Evolutionary conservation across 2,888 invertebrate genomes (phyloP), one percentile per base, ranked within the genome.

Genomic region (Platycheirus rosarum): DNA sequence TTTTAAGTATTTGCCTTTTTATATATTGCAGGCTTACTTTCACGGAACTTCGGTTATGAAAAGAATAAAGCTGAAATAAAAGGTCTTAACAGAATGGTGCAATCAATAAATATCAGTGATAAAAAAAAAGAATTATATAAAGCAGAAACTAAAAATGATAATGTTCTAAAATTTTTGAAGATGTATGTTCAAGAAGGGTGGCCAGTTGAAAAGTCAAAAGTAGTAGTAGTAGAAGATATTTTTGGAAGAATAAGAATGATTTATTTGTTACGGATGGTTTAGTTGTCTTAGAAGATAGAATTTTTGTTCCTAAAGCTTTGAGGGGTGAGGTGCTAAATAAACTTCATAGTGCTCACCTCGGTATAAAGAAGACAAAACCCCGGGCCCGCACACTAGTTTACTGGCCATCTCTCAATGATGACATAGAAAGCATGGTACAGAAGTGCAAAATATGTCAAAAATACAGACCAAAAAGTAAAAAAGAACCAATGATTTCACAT

Each of bases 91-190:
- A 48, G 46, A 53, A 62, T 62, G 66, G 51, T 69, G n/a, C 53
- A 55, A 13, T 48, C 76, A 14, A 69, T 76, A 14, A 69, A 76
- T 46, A 13, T 69, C 20, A 68, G 63, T 55, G 60, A 44, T 35
- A 32, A 62, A 44, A 62, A 69, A 16, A 60, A 48, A 63, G 23
- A 65, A 20, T 37, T 63, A 14, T 73, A 46, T 49, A 8, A 73
- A 13, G 9, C 5, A 20, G 73, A 73, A 48, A 73, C 63, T 0
- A 40, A 26, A 23, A 63, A 44, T 11, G 51, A 70, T 60, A 14
- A 9, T 0, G 18, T 42, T 16, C 16, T 42, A 42, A 42, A 16
- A 42, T 8, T 7, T 42, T 42, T 42, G 8, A 44, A 44, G 18
- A 44, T 16, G 42, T 16, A 55, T 55, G 13, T 32, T 55, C 16